Conservation (phyloP, 2,113 vertebrate genomes). For the Mormoops blainvillei region DNA sequence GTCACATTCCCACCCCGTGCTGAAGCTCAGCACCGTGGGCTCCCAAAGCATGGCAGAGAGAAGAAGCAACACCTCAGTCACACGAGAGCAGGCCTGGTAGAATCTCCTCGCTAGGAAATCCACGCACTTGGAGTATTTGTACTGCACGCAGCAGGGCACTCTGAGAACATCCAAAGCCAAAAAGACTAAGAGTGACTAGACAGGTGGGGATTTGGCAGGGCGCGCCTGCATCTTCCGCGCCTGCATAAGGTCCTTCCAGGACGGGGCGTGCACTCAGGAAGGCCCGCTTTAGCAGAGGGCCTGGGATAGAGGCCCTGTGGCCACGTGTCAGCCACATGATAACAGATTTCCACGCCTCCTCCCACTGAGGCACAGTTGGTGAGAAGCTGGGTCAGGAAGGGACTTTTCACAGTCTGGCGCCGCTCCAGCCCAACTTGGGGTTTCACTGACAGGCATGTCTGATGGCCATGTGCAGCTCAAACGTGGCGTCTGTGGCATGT, state of each 20-base stretch:
- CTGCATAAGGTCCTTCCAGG: too few relatives aligned
- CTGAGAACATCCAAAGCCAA: rapidly evolving
- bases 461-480: rapidly evolving
- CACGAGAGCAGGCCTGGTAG: background rate
- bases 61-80: rapidly evolving
- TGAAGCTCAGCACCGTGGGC: rapidly evolving
- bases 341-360: background rate
- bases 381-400: background rate
- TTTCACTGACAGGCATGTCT: rapidly evolving
- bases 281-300: rapidly evolving
- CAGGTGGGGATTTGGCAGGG: background rate
- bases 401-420: background rate
- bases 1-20: rapidly evolving
- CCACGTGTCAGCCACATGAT: too few relatives aligned
- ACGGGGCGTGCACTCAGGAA: rapidly evolving
- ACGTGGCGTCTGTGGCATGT: background rate
- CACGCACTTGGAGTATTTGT: rapidly evolving
- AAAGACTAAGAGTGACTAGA: background rate
- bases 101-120: rapidly evolving
- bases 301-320: background rate
- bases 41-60: rapidly evolving
- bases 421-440: rapidly evolving
- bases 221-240: background rate
- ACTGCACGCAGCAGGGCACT: rapidly evolving
- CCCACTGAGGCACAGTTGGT: too few relatives aligned